Evolutionary conservation across 2,888 invertebrate species (phyloP).

Genomic region (Zaprionus obscuricornis): DNA sequence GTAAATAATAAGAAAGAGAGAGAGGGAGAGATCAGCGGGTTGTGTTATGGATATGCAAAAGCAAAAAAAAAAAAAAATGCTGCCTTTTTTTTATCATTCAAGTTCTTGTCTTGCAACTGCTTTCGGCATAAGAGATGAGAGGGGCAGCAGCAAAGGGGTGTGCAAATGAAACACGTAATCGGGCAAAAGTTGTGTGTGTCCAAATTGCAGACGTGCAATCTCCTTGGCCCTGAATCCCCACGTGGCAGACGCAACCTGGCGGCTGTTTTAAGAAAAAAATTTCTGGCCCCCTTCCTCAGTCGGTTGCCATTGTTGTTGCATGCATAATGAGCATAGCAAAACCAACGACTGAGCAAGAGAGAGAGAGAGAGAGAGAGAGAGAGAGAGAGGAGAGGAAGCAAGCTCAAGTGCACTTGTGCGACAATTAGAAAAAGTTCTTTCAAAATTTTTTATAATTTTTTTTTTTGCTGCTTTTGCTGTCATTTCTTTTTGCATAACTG

Average conservation of each 20-base stretch:
- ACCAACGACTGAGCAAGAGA: neutral
- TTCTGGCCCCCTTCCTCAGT: slow-evolving; percentile 67
- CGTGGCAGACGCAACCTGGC: slow-evolving; percentile 38
- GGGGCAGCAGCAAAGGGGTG: slow-evolving; percentile 11
- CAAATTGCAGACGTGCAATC: slow-evolving; percentile 67
- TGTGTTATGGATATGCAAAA: slow-evolving; percentile 42
- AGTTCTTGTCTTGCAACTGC: slow-evolving; percentile 7
- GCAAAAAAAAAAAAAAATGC: neutral
- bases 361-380: neutral
- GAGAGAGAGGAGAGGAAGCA: neutral
- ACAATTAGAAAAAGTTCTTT: slow-evolving; percentile 65
- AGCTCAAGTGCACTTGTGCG: slow-evolving; percentile 57
- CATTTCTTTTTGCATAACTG: slow-evolving; percentile 17
- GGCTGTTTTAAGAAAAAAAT: slow-evolving; percentile 58
- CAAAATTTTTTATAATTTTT: slow-evolving; percentile 18
- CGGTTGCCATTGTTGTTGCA: slow-evolving; percentile 59
- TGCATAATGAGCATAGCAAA: slow-evolving; percentile 58
- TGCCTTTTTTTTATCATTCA: slow-evolving; percentile 29
- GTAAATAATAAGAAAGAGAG: too few species aligned
- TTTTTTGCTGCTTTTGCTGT: slow-evolving; percentile 12
- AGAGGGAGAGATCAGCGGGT: slow-evolving; percentile 25
- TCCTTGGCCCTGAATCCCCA: slow-evolving; percentile 37
- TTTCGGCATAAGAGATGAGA: neutral
- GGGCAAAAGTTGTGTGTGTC: slow-evolving; percentile 59
- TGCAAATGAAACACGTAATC: slow-evolving; percentile 61